These are phyloP conservation scores for Belonocnema kinseyi DNA, from an alignment of 1,140 invertebrate species.

Conservation along the genomic window DNA sequence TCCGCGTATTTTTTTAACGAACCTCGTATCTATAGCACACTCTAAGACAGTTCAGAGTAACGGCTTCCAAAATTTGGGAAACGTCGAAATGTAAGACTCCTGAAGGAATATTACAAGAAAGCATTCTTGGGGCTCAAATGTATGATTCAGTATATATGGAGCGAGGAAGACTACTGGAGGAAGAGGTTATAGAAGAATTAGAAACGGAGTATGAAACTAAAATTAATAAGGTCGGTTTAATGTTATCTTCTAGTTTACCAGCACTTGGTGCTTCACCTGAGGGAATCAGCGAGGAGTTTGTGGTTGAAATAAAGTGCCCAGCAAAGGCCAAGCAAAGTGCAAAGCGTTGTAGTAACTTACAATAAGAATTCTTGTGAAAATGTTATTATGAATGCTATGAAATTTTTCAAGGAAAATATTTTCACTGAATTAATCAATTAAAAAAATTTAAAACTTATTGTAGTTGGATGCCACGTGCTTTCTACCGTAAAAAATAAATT, in stretches of 20 bases:
- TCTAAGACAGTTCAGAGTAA: conserved; percentile 66
- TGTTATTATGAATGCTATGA: no score
- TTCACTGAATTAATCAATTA: no score
- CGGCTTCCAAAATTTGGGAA: conserved; percentile 68
- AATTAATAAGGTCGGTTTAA: conserved; percentile 46
- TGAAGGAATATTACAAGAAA: conserved; percentile 59
- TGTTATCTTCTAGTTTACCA: conserved; percentile 46
- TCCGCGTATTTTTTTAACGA: no score
- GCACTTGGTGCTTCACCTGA: conserved; percentile 66
- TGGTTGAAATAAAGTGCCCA: conserved; percentile 65
- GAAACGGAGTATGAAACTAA: conserved; percentile 35
- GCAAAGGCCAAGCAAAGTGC: conserved; percentile 34
- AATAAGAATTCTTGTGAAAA: no score
- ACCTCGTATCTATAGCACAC: conserved; percentile 62
- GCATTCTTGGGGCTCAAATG: conserved; percentile 60
- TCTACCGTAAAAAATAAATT: no score
- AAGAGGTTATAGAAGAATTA: conserved; percentile 50
- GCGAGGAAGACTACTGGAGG: conserved; percentile 62
- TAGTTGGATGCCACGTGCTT: no score
- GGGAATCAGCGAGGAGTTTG: conserved; percentile 52
- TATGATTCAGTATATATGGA: conserved; percentile 57
- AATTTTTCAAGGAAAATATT: no score
- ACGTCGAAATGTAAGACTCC: conserved; percentile 60
- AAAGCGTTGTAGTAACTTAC: no score
- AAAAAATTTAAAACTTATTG: no score